These are phyloP conservation scores for Doryteuthis pealeii DNA, from an alignment of 1,140 invertebrate genomes.

Conservation along the genomic window DNA sequence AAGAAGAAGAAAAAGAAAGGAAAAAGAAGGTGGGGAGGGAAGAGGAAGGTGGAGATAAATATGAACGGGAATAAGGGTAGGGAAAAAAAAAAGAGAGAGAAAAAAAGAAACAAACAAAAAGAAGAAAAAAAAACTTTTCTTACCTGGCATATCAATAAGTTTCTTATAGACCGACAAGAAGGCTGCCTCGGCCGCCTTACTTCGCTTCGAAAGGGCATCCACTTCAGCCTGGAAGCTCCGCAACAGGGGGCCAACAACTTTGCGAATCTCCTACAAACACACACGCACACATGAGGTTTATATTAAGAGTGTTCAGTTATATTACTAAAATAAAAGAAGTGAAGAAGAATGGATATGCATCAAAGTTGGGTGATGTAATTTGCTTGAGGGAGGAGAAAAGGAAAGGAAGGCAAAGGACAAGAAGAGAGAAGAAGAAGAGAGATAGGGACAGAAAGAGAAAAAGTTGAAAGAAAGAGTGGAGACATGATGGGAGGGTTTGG, in stretches of 20 bases:
- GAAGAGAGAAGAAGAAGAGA: conserved; percentile 19
- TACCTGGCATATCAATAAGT: conserved; percentile 64
- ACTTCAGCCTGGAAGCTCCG: conserved; percentile 66
- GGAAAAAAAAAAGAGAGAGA: neutral
- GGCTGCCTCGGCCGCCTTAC: conserved; percentile 64
- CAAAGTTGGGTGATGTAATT: neutral
- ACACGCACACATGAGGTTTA: conserved; percentile 8
- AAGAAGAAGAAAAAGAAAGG: neutral
- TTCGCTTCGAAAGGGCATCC: conserved; percentile 64
- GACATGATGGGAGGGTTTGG: neutral
- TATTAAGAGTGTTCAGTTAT: neutral
- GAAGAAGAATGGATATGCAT: neutral
- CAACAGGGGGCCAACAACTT: conserved; percentile 63
- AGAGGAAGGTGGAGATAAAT: neutral
- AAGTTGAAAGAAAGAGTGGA: conserved; percentile 14
- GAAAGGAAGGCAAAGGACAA: neutral
- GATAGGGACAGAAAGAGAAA: conserved; percentile 17
- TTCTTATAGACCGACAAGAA: conserved; percentile 65
- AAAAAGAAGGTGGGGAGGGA: neutral
- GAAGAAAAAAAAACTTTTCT: conserved; percentile 11
- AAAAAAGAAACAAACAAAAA: neutral
- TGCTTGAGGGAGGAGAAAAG: neutral
- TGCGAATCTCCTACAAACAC: conserved; percentile 61
- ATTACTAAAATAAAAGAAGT: neutral
- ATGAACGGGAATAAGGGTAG: neutral